A percentile compares a stretch with the other conserved stretches of the same genome.
Conservation (phyloP, 2,888 invertebrate genomes). For the Chromoteleia sp. region DNA sequence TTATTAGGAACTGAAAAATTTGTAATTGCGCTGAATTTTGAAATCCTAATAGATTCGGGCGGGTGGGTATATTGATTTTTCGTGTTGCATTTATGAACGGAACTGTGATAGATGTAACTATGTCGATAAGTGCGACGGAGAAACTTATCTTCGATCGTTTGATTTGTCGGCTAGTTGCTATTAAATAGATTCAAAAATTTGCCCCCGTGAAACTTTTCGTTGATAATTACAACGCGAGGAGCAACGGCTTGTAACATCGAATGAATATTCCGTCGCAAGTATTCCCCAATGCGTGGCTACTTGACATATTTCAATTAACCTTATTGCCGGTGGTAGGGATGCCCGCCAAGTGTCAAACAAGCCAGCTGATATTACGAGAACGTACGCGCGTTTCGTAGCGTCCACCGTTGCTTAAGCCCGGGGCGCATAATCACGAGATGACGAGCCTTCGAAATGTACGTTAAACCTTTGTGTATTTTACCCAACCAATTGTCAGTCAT, state of each 20-base stretch:
- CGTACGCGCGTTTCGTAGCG: slow-evolving; percentile 65
- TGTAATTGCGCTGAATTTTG: too few relatives aligned
- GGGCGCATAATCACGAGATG: slow-evolving; percentile 60
- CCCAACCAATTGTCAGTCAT: slow-evolving; percentile 11
- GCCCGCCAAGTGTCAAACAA: slow-evolving; percentile 78
- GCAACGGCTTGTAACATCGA: slow-evolving; percentile 28
- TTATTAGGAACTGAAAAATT: too few relatives aligned
- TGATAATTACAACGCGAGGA: slow-evolving; percentile 38
- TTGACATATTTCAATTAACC: slow-evolving; percentile 82
- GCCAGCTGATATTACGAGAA: slow-evolving; percentile 72
- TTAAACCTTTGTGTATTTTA: slow-evolving; percentile 55
- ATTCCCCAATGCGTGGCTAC: slow-evolving; percentile 77
- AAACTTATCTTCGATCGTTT: not conserved
- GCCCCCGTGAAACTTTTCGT: slow-evolving; percentile 17
- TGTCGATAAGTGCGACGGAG: too few relatives aligned
- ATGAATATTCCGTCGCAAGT: slow-evolving; percentile 70
- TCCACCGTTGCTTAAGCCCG: slow-evolving; percentile 66
- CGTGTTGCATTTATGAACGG: too few relatives aligned
- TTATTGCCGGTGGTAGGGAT: slow-evolving; percentile 79
- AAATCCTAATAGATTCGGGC: too few relatives aligned
- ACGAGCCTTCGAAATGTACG: slow-evolving; percentile 63
- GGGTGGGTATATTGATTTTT: too few relatives aligned
- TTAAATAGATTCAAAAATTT: slow-evolving; percentile 19
- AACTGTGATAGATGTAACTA: too few relatives aligned
- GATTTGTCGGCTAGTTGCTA: slow-evolving; percentile 8